Evolutionary conservation across 2,113 vertebrate genomes (phyloP).

Genomic region (Hassar affinis): DNA sequence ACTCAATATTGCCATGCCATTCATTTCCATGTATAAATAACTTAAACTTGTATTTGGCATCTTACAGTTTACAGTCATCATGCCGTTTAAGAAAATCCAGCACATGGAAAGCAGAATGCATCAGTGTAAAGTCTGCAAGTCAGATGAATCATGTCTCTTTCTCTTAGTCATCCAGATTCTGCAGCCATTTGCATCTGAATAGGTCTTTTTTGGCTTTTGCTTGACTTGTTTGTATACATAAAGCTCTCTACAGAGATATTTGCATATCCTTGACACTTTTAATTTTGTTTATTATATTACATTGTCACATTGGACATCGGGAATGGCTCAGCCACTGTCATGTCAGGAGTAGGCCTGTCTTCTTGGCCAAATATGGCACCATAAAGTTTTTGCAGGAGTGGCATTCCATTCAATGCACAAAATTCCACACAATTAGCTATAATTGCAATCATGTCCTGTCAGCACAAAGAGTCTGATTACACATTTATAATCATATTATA

Average conservation of each 20-base stretch:
- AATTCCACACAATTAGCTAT: background rate
- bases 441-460: background rate
- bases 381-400: no score
- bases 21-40: background rate
- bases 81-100: background rate
- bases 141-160: background rate
- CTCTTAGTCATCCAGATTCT: background rate
- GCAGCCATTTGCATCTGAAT: conserved; percentile 5
- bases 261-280: background rate
- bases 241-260: conserved; percentile 1
- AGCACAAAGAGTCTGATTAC: background rate
- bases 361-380: conserved; percentile 11
- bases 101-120: conserved; percentile 6
- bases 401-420: background rate
- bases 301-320: conserved; percentile 39
- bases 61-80: background rate
- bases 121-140: background rate
- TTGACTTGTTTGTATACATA: background rate
- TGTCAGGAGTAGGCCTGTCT: conserved; percentile 32
- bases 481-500: background rate
- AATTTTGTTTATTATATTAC: conserved; percentile 18
- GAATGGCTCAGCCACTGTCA: conserved; percentile 27
- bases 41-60: background rate
- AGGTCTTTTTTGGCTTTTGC: conserved; percentile 6
- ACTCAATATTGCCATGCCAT: no score